Evolutionary conservation across 2,888 invertebrate species (phyloP).

Genomic region (Spatulosminthurus flaviceps): DNA sequence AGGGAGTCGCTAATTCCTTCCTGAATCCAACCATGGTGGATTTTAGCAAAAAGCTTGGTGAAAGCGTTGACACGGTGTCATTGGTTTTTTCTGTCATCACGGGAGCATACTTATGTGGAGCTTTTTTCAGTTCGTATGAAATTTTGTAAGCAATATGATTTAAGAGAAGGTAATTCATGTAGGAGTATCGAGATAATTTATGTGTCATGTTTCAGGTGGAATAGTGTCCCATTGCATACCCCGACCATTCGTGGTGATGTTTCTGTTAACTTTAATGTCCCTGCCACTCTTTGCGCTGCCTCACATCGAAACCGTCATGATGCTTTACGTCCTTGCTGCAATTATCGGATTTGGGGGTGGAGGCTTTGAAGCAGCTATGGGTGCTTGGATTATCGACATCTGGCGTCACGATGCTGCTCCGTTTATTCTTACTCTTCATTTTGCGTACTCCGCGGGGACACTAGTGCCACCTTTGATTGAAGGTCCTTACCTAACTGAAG

Average conservation of each 20-base stretch:
- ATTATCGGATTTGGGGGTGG: constrained; percentile 48
- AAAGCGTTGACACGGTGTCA: neutral
- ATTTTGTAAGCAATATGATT: too few relatives aligned
- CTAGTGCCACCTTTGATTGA: constrained; percentile 44
- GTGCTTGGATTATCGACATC: constrained; percentile 55
- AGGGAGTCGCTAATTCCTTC: constrained; percentile 19
- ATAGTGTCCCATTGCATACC: neutral
- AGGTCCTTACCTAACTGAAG: constrained; percentile 46
- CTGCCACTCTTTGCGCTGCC: constrained; percentile 39
- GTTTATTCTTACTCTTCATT: constrained; percentile 52
- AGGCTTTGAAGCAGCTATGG: constrained; percentile 51
- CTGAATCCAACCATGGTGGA: neutral
- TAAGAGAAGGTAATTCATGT: too few relatives aligned
- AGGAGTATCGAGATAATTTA: too few relatives aligned
- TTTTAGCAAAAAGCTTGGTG: constrained; percentile 10
- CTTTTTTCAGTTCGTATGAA: neutral
- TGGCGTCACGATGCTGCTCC: constrained; percentile 50
- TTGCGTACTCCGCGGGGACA: constrained; percentile 49
- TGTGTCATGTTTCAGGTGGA: constrained; percentile 1
- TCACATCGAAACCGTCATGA: constrained; percentile 10
- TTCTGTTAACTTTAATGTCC: neutral
- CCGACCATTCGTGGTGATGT: neutral
- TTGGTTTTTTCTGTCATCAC: neutral
- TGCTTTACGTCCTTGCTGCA: constrained; percentile 41
- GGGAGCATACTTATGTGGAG: constrained; percentile 1